Conservation (phyloP, 1,140 invertebrate genomes). For the Pararge aegeria region DNA sequence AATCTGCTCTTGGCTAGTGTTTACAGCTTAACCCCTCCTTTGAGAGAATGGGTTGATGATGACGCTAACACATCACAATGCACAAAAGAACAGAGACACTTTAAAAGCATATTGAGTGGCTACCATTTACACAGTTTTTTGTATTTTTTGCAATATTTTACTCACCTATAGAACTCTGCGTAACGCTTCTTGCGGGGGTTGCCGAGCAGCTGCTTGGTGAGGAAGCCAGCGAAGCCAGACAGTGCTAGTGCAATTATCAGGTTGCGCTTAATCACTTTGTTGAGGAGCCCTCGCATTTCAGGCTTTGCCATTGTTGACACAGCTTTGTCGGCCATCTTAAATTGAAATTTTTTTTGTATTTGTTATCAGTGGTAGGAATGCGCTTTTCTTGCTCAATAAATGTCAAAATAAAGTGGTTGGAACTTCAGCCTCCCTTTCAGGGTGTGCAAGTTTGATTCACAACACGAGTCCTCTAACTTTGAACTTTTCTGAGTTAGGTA, state of each 20-base stretch:
- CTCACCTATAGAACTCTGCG: slow-evolving; percentile 85
- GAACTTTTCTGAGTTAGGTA: no score
- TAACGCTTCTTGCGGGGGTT: slow-evolving; percentile 81
- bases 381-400: not conserved
- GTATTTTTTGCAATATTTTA: not conserved
- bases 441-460: no score
- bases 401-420: no score
- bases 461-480: no score
- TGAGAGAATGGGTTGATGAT: no score
- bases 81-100: no score
- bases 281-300: slow-evolving; percentile 81
- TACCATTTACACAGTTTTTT: no score
- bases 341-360: not conserved
- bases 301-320: slow-evolving; percentile 58
- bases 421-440: no score
- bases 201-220: slow-evolving; percentile 75
- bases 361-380: not conserved
- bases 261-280: slow-evolving; percentile 80
- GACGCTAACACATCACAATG: no score
- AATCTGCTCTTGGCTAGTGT: no score
- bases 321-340: slow-evolving; percentile 68
- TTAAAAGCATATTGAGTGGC: no score
- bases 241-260: slow-evolving; percentile 71
- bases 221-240: slow-evolving; percentile 59
- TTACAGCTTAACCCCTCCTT: no score